phyloP scores from a whole-genome alignment of 2,888 invertebrate species.

The Lasioglossum malachurum region DNA sequence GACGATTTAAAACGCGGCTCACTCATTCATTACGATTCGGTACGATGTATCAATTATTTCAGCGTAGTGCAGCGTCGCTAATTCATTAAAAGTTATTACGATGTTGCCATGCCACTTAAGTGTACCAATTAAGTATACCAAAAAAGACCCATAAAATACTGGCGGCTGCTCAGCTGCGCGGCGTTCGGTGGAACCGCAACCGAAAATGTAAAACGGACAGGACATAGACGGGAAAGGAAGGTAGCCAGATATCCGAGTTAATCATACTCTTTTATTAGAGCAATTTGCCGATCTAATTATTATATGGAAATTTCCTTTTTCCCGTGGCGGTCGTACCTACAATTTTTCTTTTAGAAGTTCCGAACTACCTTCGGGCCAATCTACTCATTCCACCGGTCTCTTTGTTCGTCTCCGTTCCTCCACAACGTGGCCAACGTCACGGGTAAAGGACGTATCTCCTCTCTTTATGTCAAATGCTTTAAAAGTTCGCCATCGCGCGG shows the following conservation, averaged over 20 bases:
- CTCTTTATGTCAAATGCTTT: conserved; percentile 79
- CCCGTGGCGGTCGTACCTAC: conserved; percentile 66
- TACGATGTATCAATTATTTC: not conserved
- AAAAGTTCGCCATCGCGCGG: conserved; percentile 75
- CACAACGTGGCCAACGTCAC: conserved; percentile 28
- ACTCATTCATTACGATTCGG: not conserved
- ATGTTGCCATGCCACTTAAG: not conserved
- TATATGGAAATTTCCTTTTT: conserved; percentile 78
- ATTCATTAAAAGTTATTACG: not conserved
- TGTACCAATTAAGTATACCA: not conserved
- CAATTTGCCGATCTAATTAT: conserved; percentile 82
- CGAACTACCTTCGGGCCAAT: conserved; percentile 71
- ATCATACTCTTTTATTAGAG: conserved; percentile 79
- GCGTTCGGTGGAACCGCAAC: conserved; percentile 2
- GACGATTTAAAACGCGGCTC: not conserved
- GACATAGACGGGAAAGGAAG: conserved; percentile 38
- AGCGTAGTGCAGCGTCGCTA: not conserved
- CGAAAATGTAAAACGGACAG: conserved; percentile 32
- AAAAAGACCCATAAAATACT: not conserved
- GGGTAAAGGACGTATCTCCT: conserved; percentile 64
- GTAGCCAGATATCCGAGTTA: conserved; percentile 72
- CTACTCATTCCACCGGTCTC: conserved; percentile 36
- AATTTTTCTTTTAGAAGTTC: conserved; percentile 77
- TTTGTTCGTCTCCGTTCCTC: not conserved
- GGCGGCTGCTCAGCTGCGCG: not conserved